These are phyloP conservation scores for Xanthostigma xanthostigma DNA, from an alignment of 2,888 invertebrate genomes.

Conservation along the genomic window DNA sequence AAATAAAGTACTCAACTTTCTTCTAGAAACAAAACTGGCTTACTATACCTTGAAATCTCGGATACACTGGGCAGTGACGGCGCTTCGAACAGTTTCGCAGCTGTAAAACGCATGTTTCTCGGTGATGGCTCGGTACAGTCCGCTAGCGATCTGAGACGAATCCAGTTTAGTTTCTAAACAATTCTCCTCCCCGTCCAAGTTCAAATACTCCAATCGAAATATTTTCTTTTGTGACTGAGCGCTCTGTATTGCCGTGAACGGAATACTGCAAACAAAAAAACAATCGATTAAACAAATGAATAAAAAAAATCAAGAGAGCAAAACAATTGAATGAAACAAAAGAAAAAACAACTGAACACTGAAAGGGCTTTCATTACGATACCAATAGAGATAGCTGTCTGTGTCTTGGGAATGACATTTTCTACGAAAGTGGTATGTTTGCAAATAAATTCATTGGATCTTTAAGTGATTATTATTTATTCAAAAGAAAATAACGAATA, in stretches of 20 bases:
- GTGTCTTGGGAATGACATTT: too few species aligned
- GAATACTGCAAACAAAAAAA: slow-evolving; percentile 42
- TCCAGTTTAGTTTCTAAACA: slow-evolving; percentile 66
- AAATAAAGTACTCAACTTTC: background rate
- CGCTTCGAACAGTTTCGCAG: slow-evolving; percentile 78
- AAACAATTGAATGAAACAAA: background rate
- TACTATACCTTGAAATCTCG: slow-evolving; percentile 59
- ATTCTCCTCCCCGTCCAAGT: slow-evolving; percentile 50
- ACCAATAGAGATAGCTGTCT: too few species aligned
- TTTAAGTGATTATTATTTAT: too few species aligned
- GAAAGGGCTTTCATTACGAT: background rate
- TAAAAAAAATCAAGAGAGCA: background rate
- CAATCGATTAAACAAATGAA: slow-evolving; percentile 1
- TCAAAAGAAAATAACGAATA: too few species aligned
- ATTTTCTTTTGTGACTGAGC: slow-evolving; percentile 60
- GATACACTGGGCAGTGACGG: slow-evolving; percentile 78
- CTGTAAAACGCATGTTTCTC: slow-evolving; percentile 88
- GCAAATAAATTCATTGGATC: too few species aligned
- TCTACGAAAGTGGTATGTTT: too few species aligned
- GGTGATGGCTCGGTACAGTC: slow-evolving; percentile 71
- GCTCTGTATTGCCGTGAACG: slow-evolving; percentile 66
- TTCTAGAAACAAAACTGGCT: background rate
- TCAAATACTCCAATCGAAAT: slow-evolving; percentile 61
- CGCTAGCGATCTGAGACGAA: slow-evolving; percentile 66
- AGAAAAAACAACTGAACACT: background rate